Evolutionary conservation across 1,140 invertebrate genomes (phyloP).

Genomic region (Nixonia krombeini): DNA sequence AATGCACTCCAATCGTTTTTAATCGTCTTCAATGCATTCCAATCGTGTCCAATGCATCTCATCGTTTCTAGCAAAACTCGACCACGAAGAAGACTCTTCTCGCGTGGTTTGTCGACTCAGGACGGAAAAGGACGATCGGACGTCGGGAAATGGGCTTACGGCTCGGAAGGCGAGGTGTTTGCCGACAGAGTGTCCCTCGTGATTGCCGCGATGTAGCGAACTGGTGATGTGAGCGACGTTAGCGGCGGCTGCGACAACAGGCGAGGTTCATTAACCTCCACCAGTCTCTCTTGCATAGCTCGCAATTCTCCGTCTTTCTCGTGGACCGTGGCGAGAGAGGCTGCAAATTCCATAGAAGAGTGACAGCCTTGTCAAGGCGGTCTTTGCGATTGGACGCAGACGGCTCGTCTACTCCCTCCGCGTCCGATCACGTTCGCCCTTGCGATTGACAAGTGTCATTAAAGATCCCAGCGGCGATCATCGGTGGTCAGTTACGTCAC

Average conservation of each 20-base stretch:
- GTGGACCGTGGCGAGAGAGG: constrained; percentile 33
- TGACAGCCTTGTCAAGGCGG: constrained; percentile 53
- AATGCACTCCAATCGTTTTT: too few species aligned
- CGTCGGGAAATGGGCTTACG: too few species aligned
- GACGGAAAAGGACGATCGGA: too few species aligned
- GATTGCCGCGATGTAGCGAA: constrained; percentile 22
- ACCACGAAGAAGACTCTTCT: too few species aligned
- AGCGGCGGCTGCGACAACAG: constrained; percentile 16
- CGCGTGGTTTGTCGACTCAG: too few species aligned
- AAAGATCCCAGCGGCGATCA: too few species aligned
- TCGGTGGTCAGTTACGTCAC: too few species aligned
- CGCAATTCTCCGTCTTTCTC: constrained; percentile 32
- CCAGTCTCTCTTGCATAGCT: constrained; percentile 20
- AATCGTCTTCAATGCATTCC: too few species aligned
- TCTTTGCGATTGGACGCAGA: constrained; percentile 27
- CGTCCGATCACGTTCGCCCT: constrained; percentile 4
- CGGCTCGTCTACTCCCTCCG: neutral
- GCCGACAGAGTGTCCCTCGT: constrained; percentile 10
- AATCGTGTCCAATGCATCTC: too few species aligned
- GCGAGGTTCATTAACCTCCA: constrained; percentile 49
- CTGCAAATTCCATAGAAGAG: constrained; percentile 47
- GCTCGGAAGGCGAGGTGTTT: too few species aligned
- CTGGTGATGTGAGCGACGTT: constrained; percentile 25
- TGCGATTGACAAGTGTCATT: constrained; percentile 2
- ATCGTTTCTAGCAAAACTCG: too few species aligned